Percentiles rank a stretch among this genome's conserved stretches.
Conservation (phyloP, 2,113 vertebrate genomes). For the Dendrocopos noguchii region DNA sequence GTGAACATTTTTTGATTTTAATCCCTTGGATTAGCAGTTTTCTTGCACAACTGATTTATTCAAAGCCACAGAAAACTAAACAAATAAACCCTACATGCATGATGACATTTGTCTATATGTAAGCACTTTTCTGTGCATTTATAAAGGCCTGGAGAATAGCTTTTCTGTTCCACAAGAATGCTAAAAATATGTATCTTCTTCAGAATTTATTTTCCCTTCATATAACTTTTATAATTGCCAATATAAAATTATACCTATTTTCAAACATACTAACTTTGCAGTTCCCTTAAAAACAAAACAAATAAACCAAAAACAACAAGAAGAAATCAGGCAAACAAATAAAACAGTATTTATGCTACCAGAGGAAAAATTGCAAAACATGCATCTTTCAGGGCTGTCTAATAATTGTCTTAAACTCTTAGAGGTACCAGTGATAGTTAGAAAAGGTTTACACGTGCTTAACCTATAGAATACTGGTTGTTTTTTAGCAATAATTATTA, state of each 20-base stretch:
- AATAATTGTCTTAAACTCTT: background rate
- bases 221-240: background rate
- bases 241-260: background rate
- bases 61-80: background rate
- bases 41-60: background rate
- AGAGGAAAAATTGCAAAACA: background rate
- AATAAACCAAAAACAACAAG: no score
- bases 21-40: background rate
- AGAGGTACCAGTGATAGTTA: background rate
- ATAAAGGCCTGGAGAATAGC: background rate
- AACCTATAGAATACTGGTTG: accelerated
- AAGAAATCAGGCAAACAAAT: accelerated
- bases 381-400: background rate
- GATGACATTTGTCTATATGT: background rate
- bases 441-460: background rate
- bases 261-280: background rate
- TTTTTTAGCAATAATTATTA: background rate
- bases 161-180: background rate
- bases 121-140: background rate
- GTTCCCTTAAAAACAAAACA: background rate
- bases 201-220: background rate
- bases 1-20: background rate
- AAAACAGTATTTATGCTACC: background rate
- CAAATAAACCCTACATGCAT: background rate
- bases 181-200: background rate